Base-by-base conservation (phyloP, 1,140 invertebrate species). In the Aphis craccivora region DNA sequence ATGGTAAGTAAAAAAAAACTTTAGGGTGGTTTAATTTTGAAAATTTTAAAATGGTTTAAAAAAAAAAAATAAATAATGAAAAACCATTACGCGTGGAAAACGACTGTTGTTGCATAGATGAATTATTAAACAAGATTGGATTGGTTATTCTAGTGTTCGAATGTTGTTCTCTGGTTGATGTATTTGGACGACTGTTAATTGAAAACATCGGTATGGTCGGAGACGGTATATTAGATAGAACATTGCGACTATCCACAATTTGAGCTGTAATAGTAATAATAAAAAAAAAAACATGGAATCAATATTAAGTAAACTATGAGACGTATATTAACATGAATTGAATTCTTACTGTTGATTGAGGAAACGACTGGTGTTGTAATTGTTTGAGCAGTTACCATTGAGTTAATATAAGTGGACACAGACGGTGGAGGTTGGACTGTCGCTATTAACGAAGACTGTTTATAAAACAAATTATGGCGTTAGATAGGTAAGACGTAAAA, bases 321-420 rank as follows among this genome's bases (percentile, higher is more conserved):
- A n/a, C 18, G 11, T 76, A 18, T 14, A n/a, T n/a, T n/a, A n/a
- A n/a, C 60, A 6, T 22, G 45, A 45, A 45, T 45, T 45, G 20
- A 2, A 55, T 30, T 53, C 53, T 90, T 90, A 67, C 89, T 40
- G 55, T 90, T 90, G 1, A 55, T 55, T 11, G 89, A 90, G 55
- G 89, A 90, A 67, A 90, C 89, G 25, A 90, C 89, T 22, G 89
- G 89, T 43, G 89, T 60, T 37, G 89, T 60, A 30, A 90, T 90
- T 43, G 89, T 67, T 90, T 90, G 89, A 60, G 89, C 89, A 7
- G 89, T 90, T 43, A 90, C 89, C 89, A 90, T 90, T 18, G 89
- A 90, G 11, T 90, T 90, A 23, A 90, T 90, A 18, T 90, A 90
- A 25, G 89, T 90, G 37, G 89, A 55, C 30, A 55, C 43, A 6